Evolutionary conservation across 1,140 invertebrate genomes (phyloP).

Genomic region (Drosophila burlai): DNA sequence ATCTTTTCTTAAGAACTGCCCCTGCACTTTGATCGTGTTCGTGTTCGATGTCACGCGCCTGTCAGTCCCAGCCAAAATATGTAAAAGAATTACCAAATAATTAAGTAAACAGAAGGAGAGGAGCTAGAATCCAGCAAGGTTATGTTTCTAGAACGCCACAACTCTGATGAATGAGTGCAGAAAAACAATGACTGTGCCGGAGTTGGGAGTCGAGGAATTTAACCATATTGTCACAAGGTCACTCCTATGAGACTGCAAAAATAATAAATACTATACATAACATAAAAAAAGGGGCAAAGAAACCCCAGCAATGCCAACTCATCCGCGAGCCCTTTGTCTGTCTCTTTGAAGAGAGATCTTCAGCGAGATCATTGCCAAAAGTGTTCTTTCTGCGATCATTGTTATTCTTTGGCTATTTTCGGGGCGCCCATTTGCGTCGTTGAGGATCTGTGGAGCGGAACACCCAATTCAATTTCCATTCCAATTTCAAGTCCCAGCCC

Average conservation of each 20-base stretch:
- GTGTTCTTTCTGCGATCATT: slow-evolving; percentile 28
- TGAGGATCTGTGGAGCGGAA: slow-evolving; percentile 71
- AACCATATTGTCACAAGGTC: slow-evolving; percentile 33
- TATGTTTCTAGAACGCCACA: slow-evolving; percentile 4
- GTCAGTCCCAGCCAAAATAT: slow-evolving; percentile 19
- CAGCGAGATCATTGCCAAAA: slow-evolving; percentile 25
- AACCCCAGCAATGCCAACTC: slow-evolving; percentile 30
- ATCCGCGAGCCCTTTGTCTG: slow-evolving; percentile 41
- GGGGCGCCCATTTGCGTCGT: slow-evolving; percentile 27
- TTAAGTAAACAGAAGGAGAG: slow-evolving; percentile 15
- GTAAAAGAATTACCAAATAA: slow-evolving; percentile 7
- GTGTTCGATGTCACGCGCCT: slow-evolving; percentile 64
- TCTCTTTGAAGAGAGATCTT: slow-evolving; percentile 33
- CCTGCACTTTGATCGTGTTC: slow-evolving; percentile 54
- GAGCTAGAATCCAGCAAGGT: slow-evolving; percentile 17
- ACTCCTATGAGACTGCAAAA: slow-evolving; percentile 26
- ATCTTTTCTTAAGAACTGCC: slow-evolving; percentile 13
- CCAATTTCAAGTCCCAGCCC: slow-evolving; percentile 24
- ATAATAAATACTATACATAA: background rate
- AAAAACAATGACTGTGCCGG: slow-evolving; percentile 39
- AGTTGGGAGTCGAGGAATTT: slow-evolving; percentile 1
- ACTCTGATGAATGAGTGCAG: slow-evolving; percentile 39
- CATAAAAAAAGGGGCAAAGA: background rate
- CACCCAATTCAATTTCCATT: slow-evolving; percentile 59
- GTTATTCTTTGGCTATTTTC: slow-evolving; percentile 44